These are phyloP conservation scores for Netelia virgata DNA, from an alignment of 2,888 invertebrate species.

Conservation along the genomic window DNA sequence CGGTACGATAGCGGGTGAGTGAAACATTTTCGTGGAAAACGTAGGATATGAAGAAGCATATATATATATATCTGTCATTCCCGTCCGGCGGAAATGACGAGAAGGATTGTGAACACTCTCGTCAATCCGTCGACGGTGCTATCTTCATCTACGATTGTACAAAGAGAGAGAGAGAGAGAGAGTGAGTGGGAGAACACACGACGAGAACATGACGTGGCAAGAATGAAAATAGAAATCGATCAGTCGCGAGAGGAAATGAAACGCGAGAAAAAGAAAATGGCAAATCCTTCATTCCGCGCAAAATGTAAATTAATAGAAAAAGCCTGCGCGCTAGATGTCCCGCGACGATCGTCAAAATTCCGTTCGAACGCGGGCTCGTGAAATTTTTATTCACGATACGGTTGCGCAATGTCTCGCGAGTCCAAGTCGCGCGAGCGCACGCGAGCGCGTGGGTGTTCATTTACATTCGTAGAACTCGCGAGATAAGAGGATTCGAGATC, in stretches of 20 bases:
- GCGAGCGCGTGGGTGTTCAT: background rate
- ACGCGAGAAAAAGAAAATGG: background rate
- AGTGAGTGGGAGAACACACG: background rate
- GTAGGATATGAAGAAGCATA: background rate
- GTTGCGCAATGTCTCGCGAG: too few relatives aligned
- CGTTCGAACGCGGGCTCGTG: too few relatives aligned
- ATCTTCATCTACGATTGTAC: constrained; percentile 20
- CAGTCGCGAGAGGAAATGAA: constrained; percentile 21
- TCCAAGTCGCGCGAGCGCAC: too few relatives aligned
- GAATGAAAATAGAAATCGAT: constrained; percentile 54
- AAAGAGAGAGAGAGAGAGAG: background rate
- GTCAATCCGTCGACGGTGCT: constrained; percentile 28
- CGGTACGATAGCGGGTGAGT: constrained; percentile 9
- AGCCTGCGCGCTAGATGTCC: too few relatives aligned
- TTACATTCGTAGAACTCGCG: background rate
- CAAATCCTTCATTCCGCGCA: background rate
- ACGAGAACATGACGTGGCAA: constrained; percentile 41
- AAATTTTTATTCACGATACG: too few relatives aligned
- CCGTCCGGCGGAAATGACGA: constrained; percentile 52
- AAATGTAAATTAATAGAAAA: constrained; percentile 3
- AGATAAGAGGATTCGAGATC: background rate
- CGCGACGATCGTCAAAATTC: too few relatives aligned
- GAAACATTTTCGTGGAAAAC: constrained; percentile 14
- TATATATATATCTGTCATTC: constrained; percentile 6
- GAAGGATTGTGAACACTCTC: constrained; percentile 35